Conservation (phyloP, 64 coral and sea anemone species). For the Montipora cactus region DNA sequence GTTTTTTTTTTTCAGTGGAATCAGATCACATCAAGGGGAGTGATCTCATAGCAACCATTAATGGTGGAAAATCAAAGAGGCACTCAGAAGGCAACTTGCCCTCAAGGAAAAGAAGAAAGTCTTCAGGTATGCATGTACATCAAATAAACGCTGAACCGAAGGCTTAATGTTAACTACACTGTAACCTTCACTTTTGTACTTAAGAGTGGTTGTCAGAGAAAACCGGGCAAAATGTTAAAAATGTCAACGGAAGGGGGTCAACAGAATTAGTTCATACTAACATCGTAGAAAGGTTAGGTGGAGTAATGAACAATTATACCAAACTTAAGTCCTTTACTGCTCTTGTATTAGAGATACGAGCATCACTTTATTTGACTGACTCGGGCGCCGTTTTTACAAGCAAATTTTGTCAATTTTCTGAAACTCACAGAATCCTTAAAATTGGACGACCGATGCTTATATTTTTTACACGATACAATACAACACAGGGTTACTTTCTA, state of each 20-base stretch:
- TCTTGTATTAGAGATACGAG: not conserved
- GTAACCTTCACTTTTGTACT: no score
- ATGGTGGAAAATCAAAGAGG: not conserved
- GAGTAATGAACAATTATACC: no score
- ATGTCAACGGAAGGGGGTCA: no score
- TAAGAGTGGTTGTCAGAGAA: no score
- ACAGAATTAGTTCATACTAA: no score
- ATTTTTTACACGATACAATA: not conserved
- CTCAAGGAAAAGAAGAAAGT: not conserved
- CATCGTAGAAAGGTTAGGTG: no score
- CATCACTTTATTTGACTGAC: not conserved
- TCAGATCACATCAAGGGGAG: not conserved
- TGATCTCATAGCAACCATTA: not conserved
- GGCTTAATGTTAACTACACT: no score
- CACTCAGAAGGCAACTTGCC: not conserved
- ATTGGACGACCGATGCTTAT: not conserved
- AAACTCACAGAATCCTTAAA: not conserved
- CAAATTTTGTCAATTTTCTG: slow-evolving; percentile 6
- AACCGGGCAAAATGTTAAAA: no score
- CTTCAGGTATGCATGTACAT: not conserved
- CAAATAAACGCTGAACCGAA: no score
- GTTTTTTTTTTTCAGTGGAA: not conserved
- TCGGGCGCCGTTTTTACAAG: not conserved
- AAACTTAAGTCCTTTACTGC: no score
- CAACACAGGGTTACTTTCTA: not conserved